phyloP scores from a whole-genome alignment of 2,888 invertebrate genomes.

The Drosophila phalerata region DNA sequence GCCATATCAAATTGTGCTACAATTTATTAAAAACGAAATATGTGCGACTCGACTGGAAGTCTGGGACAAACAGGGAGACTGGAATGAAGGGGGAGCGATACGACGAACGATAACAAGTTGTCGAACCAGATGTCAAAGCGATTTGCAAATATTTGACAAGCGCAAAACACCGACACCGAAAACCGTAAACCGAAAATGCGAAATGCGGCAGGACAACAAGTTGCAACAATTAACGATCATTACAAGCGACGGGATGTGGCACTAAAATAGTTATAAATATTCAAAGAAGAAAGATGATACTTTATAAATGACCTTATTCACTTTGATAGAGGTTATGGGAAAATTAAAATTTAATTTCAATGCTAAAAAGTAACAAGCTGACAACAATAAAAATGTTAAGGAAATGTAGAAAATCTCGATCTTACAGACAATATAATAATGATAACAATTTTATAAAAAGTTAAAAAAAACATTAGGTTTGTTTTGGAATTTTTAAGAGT shows the following conservation, averaged over 20 bases:
- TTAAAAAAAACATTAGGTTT: too few relatives aligned
- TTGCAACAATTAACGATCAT: conserved; percentile 43
- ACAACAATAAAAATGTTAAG: too few relatives aligned
- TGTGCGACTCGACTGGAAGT: conserved; percentile 57
- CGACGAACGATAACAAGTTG: conserved; percentile 77
- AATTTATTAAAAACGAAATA: conserved; percentile 82
- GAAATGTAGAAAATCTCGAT: too few relatives aligned
- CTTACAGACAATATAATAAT: too few relatives aligned
- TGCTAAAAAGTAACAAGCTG: too few relatives aligned
- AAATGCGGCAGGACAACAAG: conserved; percentile 40
- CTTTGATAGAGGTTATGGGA: background rate
- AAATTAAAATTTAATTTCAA: too few relatives aligned
- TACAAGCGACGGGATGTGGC: conserved; percentile 29
- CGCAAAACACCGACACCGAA: conserved; percentile 69
- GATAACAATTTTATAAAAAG: too few relatives aligned
- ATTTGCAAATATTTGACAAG: conserved; percentile 83
- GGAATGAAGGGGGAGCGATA: conserved; percentile 18
- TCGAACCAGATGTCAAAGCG: conserved; percentile 82
- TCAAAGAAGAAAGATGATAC: conserved; percentile 13
- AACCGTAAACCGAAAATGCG: conserved; percentile 20
- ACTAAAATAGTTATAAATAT: conserved; percentile 23
- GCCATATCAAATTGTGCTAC: conserved; percentile 80
- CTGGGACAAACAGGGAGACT: background rate
- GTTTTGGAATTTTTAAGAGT: too few relatives aligned
- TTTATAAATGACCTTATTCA: background rate